Evolutionary conservation across 2,888 invertebrate genomes (phyloP).

Genomic region (Megamerina dolium): DNA sequence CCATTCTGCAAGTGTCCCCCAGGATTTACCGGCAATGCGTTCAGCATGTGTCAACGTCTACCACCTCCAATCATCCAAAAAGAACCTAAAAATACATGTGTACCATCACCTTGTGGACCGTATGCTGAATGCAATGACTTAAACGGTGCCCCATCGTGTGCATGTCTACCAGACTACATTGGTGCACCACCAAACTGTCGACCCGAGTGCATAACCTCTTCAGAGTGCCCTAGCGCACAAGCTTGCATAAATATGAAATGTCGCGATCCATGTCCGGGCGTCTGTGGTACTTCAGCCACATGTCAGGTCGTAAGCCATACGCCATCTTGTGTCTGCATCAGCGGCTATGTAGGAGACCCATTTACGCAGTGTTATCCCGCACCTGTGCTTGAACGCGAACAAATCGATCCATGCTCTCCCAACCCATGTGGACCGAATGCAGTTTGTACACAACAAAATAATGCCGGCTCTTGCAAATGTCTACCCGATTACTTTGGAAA

Average conservation of each 20-base stretch:
- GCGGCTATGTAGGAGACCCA: constrained; percentile 56
- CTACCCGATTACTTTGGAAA: constrained; percentile 59
- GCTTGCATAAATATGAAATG: constrained; percentile 75
- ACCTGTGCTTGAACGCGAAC: constrained; percentile 31
- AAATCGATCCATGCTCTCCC: constrained; percentile 57
- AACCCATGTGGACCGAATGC: constrained; percentile 64
- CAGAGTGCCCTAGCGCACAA: constrained; percentile 65
- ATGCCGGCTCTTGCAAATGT: constrained; percentile 60
- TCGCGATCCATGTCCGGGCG: constrained; percentile 69
- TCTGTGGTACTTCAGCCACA: constrained; percentile 66
- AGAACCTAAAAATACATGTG: constrained; percentile 53
- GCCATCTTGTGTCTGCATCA: constrained; percentile 60
- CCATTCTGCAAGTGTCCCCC: constrained; percentile 62
- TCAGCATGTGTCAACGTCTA: constrained; percentile 55
- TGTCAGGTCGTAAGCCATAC: constrained; percentile 72
- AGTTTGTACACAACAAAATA: constrained; percentile 49
- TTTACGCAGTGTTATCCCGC: constrained; percentile 54
- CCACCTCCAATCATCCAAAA: constrained; percentile 37
- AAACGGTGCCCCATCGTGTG: constrained; percentile 59
- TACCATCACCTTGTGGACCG: constrained; percentile 59
- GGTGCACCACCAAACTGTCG: constrained; percentile 73
- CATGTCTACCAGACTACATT: constrained; percentile 60
- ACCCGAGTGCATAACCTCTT: constrained; percentile 67
- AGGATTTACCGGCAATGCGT: constrained; percentile 70
- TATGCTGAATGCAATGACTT: constrained; percentile 57